Percentiles rank a stretch among this genome's conserved stretches.
Conservation (phyloP, 2,888 invertebrate species). For the Macrosiphum euphorbiae region DNA sequence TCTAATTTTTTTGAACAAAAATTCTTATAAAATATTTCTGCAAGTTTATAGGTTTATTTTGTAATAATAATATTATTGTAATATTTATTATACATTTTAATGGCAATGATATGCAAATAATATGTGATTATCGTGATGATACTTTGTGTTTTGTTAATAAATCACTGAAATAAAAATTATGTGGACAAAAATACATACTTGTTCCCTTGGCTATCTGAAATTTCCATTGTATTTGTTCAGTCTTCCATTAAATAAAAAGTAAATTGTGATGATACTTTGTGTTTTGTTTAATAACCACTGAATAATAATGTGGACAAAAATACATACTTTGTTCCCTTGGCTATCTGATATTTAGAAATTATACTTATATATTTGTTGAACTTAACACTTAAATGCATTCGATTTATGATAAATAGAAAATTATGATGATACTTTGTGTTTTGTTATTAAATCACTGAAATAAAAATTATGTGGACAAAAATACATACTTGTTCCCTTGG, state of each 20-base stretch:
- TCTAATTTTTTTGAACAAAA: neutral
- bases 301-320: conserved; percentile 45
- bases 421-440: conserved; percentile 40
- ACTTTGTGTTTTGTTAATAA: conserved; percentile 48
- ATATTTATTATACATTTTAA: neutral
- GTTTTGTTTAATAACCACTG: conserved; percentile 45
- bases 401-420: neutral
- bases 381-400: neutral
- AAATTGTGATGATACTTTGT: neutral
- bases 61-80: neutral
- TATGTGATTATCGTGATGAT: neutral
- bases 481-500: conserved; percentile 56
- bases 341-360: conserved; percentile 52
- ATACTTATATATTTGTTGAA: neutral
- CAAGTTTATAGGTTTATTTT: neutral
- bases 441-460: conserved; percentile 47
- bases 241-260: too few relatives aligned
- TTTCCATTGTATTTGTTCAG: too few relatives aligned
- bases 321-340: conserved; percentile 57
- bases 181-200: conserved; percentile 45
- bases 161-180: conserved; percentile 13
- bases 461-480: conserved; percentile 47
- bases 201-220: conserved; percentile 62
- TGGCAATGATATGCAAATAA: neutral
- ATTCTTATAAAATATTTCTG: neutral